Percentiles rank a stretch among this genome's conserved stretches.
phyloP scores from a whole-genome alignment of 1,140 invertebrate genomes.

The Brachystomella parvula region DNA sequence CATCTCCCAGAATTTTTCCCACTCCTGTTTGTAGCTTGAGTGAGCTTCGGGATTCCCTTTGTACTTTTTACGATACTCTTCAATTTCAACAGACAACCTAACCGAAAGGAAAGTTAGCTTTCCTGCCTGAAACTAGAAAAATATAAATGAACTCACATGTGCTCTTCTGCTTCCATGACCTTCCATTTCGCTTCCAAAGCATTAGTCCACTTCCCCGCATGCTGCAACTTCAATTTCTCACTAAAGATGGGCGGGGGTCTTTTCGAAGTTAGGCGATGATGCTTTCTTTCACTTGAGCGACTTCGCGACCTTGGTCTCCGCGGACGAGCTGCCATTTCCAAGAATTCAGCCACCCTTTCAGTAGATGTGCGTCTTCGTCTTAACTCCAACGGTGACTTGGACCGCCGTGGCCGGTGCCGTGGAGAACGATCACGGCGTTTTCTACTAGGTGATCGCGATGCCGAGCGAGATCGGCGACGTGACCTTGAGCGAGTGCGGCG shows the following conservation, averaged over 20 bases:
- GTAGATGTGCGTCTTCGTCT: neutral
- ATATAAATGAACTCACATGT: conserved; percentile 13
- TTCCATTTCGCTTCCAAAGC: conserved; percentile 13
- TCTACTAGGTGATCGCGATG: neutral
- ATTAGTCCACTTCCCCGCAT: conserved; percentile 18
- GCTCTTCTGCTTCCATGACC: conserved; percentile 16
- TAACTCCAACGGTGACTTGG: neutral
- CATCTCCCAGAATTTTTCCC: conserved; percentile 30
- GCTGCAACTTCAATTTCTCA: conserved; percentile 11
- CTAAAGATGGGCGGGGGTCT: conserved; percentile 2
- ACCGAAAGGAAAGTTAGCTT: no score
- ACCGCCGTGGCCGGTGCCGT: no score
- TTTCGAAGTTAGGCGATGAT: neutral
- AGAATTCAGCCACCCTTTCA: neutral
- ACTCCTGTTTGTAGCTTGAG: conserved; percentile 26
- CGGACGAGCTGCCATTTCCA: neutral
- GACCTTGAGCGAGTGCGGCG: neutral
- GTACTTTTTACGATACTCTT: neutral
- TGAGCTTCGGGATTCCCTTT: conserved; percentile 25
- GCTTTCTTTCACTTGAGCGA: neutral
- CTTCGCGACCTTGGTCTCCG: neutral
- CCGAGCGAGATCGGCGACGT: neutral
- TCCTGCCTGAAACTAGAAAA: no score
- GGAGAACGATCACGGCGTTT: neutral
- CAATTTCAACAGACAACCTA: conserved; percentile 10